phyloP scores from a whole-genome alignment of 2,888 invertebrate species.

The Xanthia togata region DNA sequence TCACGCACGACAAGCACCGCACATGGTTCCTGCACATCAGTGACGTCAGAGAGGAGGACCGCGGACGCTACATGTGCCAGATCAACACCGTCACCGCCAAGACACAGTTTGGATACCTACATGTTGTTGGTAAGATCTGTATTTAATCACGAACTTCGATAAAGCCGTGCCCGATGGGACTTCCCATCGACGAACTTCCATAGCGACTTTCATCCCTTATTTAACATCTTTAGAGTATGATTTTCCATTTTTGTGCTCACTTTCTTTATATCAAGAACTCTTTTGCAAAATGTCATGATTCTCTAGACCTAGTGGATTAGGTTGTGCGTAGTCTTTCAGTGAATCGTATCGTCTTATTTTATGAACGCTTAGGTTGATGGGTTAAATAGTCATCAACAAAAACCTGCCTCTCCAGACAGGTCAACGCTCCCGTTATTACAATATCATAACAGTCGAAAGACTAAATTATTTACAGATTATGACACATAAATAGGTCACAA shows the following conservation, averaged over 20 bases:
- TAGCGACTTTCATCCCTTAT: background rate
- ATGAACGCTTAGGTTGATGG: background rate
- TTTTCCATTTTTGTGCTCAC: background rate
- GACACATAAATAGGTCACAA: background rate
- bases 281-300: background rate
- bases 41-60: conserved; percentile 97
- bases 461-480: background rate
- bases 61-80: conserved; percentile 98
- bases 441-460: background rate
- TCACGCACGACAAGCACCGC: conserved; percentile 97
- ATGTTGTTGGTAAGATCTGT: conserved; percentile 88
- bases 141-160: background rate
- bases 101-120: conserved; percentile 97
- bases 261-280: background rate
- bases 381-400: conserved; percentile 2
- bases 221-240: background rate
- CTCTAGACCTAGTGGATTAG: background rate
- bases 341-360: background rate
- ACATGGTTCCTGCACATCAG: conserved; percentile 98
- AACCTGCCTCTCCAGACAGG: background rate
- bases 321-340: background rate
- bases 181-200: background rate
- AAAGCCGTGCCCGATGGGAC: background rate
- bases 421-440: background rate
- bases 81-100: conserved; percentile 98